Conservation (phyloP, 2,113 vertebrate genomes). For the Phyllostomus hastatus region DNA sequence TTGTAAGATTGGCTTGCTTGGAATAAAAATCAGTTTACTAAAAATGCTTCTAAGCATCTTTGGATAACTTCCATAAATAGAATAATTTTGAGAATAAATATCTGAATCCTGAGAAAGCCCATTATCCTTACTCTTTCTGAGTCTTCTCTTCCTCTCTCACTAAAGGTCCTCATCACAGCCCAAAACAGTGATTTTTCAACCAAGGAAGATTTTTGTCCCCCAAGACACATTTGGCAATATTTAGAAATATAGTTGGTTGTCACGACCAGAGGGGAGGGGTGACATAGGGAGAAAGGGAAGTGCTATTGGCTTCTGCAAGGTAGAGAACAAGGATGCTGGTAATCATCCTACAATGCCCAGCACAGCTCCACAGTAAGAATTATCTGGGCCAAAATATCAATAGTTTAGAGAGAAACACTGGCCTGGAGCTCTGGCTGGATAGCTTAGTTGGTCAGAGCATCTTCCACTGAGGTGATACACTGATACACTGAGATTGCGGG, state of each 20-base stretch:
- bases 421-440: neutral
- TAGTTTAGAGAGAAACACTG: neutral
- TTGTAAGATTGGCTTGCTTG: slow-evolving; percentile 5
- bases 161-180: neutral
- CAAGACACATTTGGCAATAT: neutral
- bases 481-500: no score
- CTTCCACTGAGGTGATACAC: no score
- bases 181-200: neutral
- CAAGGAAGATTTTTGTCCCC: neutral
- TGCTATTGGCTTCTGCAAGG: no score
- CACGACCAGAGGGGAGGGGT: neutral
- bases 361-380: neutral
- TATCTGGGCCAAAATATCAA: neutral
- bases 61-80: neutral
- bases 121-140: neutral
- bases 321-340: neutral
- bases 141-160: neutral
- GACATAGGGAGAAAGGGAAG: no score
- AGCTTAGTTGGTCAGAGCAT: no score
- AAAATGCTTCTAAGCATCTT: neutral
- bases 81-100: slow-evolving; percentile 5
- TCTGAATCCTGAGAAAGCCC: neutral
- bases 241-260: neutral
- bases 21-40: slow-evolving; percentile 4
- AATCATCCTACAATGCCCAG: neutral